Percentiles rank a stretch among this genome's conserved stretches.
These are phyloP conservation scores for Polyploca ridens DNA, from an alignment of 2,888 invertebrate genomes.

Conservation along the genomic window DNA sequence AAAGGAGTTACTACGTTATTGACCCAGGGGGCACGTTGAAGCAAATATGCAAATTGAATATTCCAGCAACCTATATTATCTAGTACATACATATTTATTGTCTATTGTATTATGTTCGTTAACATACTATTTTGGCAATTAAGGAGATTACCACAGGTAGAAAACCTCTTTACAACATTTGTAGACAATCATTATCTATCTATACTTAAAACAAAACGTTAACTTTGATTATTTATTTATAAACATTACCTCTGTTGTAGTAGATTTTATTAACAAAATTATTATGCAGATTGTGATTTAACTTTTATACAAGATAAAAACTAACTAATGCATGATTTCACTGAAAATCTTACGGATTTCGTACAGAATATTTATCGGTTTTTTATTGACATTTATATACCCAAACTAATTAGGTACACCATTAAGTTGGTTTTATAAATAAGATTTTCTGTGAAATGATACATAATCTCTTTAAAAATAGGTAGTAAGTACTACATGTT, in stretches of 20 bases:
- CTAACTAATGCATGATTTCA: slow-evolving; percentile 11
- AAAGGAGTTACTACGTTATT: neutral
- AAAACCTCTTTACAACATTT: slow-evolving; percentile 49
- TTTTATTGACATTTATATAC: neutral
- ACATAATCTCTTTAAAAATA: neutral
- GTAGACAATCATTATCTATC: slow-evolving; percentile 31
- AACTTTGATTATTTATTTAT: slow-evolving; percentile 16
- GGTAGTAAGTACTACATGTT: neutral
- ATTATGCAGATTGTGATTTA: slow-evolving; percentile 48
- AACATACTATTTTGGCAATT: slow-evolving; percentile 81
- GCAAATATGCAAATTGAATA: neutral
- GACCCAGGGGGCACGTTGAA: neutral
- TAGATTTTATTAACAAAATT: slow-evolving; percentile 36
- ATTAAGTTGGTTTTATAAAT: neutral
- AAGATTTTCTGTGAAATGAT: neutral
- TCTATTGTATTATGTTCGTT: slow-evolving; percentile 39
- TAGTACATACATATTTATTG: slow-evolving; percentile 21
- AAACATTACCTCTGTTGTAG: slow-evolving; percentile 17
- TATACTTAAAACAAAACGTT: slow-evolving; percentile 24
- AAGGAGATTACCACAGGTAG: slow-evolving; percentile 83
- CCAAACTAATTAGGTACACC: neutral
- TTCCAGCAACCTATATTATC: slow-evolving; percentile 17
- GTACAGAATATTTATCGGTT: neutral
- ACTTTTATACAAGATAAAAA: slow-evolving; percentile 33
- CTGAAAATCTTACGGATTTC: neutral